These are phyloP conservation scores for Paraescarpia echinospica DNA, from an alignment of 1,140 invertebrate genomes.

Conservation along the genomic window DNA sequence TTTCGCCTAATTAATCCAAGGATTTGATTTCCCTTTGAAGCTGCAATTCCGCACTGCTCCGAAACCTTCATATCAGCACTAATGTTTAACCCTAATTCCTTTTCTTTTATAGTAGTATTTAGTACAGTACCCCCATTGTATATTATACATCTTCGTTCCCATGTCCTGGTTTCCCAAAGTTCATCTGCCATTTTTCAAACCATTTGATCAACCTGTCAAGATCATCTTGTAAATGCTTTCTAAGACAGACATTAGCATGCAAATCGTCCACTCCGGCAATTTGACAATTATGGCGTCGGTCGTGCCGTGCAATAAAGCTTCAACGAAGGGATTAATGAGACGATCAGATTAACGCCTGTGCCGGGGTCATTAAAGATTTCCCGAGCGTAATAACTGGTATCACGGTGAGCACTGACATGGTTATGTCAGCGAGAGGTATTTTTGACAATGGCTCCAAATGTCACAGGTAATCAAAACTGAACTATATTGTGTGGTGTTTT, in stretches of 20 bases:
- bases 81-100: too few species aligned
- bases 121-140: too few species aligned
- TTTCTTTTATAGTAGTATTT: too few species aligned
- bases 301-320: not conserved
- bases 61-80: too few species aligned
- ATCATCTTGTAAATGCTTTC: too few species aligned
- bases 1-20: too few species aligned
- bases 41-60: too few species aligned
- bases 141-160: too few species aligned
- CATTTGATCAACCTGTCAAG: too few species aligned
- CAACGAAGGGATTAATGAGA: not conserved
- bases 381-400: not conserved
- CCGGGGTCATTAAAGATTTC: not conserved
- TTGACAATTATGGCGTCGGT: not conserved
- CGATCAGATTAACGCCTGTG: not conserved
- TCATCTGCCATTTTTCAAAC: too few species aligned
- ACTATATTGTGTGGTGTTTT: not conserved
- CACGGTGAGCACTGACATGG: not conserved
- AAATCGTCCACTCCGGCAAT: not conserved
- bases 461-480: not conserved
- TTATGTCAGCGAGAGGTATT: not conserved
- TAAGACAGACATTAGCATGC: not conserved
- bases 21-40: too few species aligned
- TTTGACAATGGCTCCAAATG: not conserved
- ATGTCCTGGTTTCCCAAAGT: too few species aligned